Conservation (phyloP, 92 coral and sea anemone genomes). For the Plumapathes pennacea region DNA sequence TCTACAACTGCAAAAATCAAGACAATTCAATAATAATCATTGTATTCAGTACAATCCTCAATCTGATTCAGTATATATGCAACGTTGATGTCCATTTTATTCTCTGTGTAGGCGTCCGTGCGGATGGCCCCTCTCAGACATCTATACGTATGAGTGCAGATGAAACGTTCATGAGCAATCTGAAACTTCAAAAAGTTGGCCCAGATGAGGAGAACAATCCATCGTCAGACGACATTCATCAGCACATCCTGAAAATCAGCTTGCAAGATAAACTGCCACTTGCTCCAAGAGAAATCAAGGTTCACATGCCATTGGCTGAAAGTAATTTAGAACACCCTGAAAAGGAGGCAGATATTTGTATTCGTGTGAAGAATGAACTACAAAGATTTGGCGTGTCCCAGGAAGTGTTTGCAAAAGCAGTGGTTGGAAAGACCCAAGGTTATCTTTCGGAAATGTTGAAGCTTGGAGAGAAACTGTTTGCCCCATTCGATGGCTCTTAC, state of each 20-base stretch:
- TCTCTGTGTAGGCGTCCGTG: conserved; percentile 61
- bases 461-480: conserved; percentile 80
- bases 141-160: conserved; percentile 29
- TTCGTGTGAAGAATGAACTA: conserved; percentile 71
- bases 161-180: conserved; percentile 53
- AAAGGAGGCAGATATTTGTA: conserved; percentile 22
- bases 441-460: conserved; percentile 86
- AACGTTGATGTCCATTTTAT: conserved; percentile 65
- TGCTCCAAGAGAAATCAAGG: conserved; percentile 31
- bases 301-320: conserved; percentile 29
- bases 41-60: background rate
- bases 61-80: background rate
- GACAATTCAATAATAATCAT: background rate
- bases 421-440: conserved; percentile 86
- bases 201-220: conserved; percentile 43
- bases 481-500: conserved; percentile 65
- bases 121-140: conserved; percentile 50
- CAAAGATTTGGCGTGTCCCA: conserved; percentile 80
- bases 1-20: no score
- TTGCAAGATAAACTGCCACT: conserved; percentile 48
- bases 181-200: conserved; percentile 57
- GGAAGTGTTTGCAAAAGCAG: conserved; percentile 90
- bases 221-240: conserved; percentile 49
- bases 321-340: background rate
- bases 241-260: conserved; percentile 70